Evolutionary conservation across 2,113 vertebrate genomes (phyloP).

Genomic region (Sus scrofa): DNA sequence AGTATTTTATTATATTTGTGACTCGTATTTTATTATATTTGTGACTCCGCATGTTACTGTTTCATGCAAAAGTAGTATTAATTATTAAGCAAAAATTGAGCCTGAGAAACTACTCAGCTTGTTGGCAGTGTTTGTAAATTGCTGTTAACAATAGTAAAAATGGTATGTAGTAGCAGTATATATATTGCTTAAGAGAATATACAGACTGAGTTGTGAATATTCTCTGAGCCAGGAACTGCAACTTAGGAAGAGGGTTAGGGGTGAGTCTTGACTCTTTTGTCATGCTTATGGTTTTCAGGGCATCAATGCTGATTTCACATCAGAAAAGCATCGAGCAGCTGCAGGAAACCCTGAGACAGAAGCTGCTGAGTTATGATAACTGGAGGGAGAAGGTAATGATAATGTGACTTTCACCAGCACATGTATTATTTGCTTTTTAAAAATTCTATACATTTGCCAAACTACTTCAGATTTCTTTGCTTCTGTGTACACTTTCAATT

Average conservation of each 20-base stretch:
- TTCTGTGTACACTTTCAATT: not conserved
- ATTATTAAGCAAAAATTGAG: slow-evolving; percentile 18
- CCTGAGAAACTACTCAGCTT: not conserved
- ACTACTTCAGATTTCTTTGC: not conserved
- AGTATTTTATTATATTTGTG: slow-evolving; percentile 40
- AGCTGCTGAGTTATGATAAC: slow-evolving; percentile 85
- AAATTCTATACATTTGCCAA: not conserved
- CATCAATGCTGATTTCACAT: slow-evolving; percentile 88
- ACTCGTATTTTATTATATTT: slow-evolving; percentile 47
- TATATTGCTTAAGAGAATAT: not conserved
- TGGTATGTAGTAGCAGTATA: not conserved
- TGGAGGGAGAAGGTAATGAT: slow-evolving; percentile 90
- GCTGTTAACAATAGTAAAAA: not conserved
- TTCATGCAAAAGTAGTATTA: slow-evolving; percentile 46
- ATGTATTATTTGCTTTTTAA: not conserved
- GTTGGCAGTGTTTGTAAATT: not conserved
- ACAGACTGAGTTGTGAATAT: not conserved
- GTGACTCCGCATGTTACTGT: slow-evolving; percentile 37
- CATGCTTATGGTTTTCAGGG: slow-evolving; percentile 86
- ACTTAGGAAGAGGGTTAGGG: not conserved
- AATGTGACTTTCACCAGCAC: not conserved
- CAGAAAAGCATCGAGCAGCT: slow-evolving; percentile 89
- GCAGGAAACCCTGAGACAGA: slow-evolving; percentile 88
- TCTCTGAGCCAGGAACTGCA: not conserved
- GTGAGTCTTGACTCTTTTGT: slow-evolving; percentile 52